Evolutionary conservation across 1,140 invertebrate species (phyloP).

Genomic region (Calycopis cecrops): DNA sequence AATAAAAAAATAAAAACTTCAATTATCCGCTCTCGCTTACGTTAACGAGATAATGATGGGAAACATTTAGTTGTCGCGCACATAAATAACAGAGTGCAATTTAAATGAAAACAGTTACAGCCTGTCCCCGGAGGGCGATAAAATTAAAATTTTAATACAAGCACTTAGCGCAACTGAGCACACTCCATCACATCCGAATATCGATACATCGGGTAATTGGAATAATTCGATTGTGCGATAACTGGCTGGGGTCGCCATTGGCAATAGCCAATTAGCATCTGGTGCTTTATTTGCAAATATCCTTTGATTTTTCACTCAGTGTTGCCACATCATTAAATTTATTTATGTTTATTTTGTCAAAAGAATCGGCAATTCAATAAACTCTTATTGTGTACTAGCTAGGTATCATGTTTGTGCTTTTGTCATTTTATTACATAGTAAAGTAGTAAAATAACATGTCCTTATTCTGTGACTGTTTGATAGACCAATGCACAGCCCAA

Average conservation of each 20-base stretch:
- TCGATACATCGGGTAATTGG: slow-evolving; percentile 9
- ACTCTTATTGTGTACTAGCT: too few species aligned
- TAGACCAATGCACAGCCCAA: too few species aligned
- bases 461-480: too few species aligned
- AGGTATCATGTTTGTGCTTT: too few species aligned
- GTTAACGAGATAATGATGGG: slow-evolving; percentile 10
- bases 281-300: slow-evolving; percentile 5
- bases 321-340: slow-evolving; percentile 7
- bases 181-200: slow-evolving; percentile 2
- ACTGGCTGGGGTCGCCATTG: neutral
- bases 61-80: slow-evolving; percentile 9
- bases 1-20: too few species aligned
- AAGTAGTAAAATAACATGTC: too few species aligned
- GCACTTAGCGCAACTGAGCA: slow-evolving; percentile 10
- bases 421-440: too few species aligned
- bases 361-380: too few species aligned
- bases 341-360: neutral
- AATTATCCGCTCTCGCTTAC: neutral
- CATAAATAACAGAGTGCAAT: neutral
- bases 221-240: slow-evolving; percentile 13
- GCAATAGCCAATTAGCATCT: slow-evolving; percentile 1
- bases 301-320: slow-evolving; percentile 8
- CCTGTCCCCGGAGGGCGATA: slow-evolving; percentile 1
- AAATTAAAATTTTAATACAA: slow-evolving; percentile 15
- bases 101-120: slow-evolving; percentile 13